phyloP scores from a whole-genome alignment of 2,113 vertebrate species.

The Burhinus bistriatus region DNA sequence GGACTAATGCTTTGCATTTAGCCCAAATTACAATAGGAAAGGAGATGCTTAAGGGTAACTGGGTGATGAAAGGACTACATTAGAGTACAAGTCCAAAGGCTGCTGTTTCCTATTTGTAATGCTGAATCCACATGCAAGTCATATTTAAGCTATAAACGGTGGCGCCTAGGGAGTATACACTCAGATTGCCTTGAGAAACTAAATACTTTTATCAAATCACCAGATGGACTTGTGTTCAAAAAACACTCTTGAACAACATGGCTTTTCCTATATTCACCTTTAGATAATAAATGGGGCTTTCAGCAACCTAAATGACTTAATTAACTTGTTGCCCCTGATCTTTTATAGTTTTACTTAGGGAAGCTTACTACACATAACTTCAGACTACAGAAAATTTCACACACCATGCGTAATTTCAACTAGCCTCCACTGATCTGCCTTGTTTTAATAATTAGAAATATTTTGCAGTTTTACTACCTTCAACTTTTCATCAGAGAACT shows the following conservation, averaged over 20 bases:
- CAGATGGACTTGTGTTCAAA: slow-evolving; percentile 82
- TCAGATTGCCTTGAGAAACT: slow-evolving; percentile 84
- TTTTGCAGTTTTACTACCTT: neutral
- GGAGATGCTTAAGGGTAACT: slow-evolving; percentile 89
- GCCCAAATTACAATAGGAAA: slow-evolving; percentile 90
- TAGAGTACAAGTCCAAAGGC: slow-evolving; percentile 83
- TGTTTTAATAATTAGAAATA: neutral
- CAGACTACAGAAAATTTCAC: neutral
- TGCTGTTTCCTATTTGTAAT: slow-evolving; percentile 95
- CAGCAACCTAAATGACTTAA: neutral
- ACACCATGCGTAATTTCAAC: neutral
- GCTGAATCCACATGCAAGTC: slow-evolving; percentile 89
- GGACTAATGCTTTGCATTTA: slow-evolving; percentile 95
- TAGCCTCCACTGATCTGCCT: neutral
- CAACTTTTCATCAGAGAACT: neutral
- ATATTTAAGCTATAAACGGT: slow-evolving; percentile 86
- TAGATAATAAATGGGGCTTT: neutral
- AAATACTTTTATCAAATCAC: slow-evolving; percentile 93
- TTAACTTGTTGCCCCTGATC: neutral
- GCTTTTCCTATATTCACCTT: slow-evolving; percentile 6
- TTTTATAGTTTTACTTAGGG: neutral
- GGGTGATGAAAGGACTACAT: slow-evolving; percentile 93
- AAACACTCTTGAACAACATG: slow-evolving; percentile 50
- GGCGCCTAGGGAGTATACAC: slow-evolving; percentile 85
- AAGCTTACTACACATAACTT: neutral